These are phyloP conservation scores for Chanos chanos DNA, from an alignment of 2,797 vertebrate species.

Conservation along the genomic window DNA sequence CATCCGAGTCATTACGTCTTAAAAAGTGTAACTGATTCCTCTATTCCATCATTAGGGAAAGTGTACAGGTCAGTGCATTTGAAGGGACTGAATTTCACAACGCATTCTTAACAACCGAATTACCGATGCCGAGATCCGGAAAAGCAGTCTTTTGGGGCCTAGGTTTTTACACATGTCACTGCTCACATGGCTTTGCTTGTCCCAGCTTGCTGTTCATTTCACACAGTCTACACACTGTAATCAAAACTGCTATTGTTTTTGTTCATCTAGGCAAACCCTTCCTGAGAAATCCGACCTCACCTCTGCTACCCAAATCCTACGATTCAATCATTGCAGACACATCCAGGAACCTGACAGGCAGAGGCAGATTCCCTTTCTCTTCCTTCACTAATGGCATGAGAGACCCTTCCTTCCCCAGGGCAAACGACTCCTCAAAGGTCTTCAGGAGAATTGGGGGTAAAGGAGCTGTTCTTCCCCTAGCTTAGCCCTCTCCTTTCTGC, in stretches of 20 bases:
- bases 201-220: background rate
- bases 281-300: constrained; percentile 47
- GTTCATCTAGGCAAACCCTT: constrained; percentile 61
- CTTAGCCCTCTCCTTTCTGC: constrained; percentile 5
- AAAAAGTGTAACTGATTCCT: no score
- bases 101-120: no score
- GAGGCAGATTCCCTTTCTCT: constrained; percentile 46
- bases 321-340: constrained; percentile 41
- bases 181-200: constrained; percentile 23
- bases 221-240: constrained; percentile 9
- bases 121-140: no score
- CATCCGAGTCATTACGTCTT: background rate
- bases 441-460: constrained; percentile 64
- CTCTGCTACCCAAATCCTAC: constrained; percentile 45
- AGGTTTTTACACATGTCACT: constrained; percentile 14
- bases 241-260: constrained; percentile 55
- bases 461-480: constrained; percentile 26
- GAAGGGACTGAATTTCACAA: no score
- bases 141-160: no score
- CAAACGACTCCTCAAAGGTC: constrained; percentile 50
- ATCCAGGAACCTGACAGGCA: constrained; percentile 49
- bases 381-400: constrained; percentile 54
- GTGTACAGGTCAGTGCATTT: no score
- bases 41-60: no score
- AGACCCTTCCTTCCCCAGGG: constrained; percentile 52